Base-by-base conservation (phyloP, 2,888 invertebrate genomes). In the Drosophila rellima region DNA sequence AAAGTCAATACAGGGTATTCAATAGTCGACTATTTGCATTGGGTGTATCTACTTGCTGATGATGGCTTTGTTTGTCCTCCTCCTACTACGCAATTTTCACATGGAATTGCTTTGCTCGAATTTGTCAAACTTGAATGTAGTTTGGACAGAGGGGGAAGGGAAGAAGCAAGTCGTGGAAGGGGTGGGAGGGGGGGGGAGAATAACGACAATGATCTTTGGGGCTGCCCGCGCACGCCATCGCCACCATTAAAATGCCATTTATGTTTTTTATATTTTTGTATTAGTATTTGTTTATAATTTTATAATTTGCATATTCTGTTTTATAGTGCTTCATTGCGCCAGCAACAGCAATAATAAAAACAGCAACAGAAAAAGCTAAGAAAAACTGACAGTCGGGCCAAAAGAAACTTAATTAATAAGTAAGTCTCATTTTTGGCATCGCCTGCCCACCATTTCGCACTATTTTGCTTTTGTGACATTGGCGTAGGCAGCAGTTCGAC, bases 361-460 rank as follows among this genome's bases (percentile, higher is more conserved):
- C 33, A 63, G 26, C 42, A 70, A 54, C 37, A 72, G 20, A 31
- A 40, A 42, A 5, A 54, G 18, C 37, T 42, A 26, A 15, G 10
- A 29, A 61, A 52, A 68, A 75, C 76, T 71, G 74, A 62, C 65
- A 62, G 70, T 23, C 44, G 37, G 51, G 10, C 67, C 59, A 66
- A 69, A 81, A 76, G 74, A 82, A 81, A 83, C 85, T 82, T 85
- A 82, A 85, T 84, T 84, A 84, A 85, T 84, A 84, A 85, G 85
- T 84, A 84, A 85, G 85, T 72, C 83, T 81, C 80, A 73, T 75
- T 83, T 78, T 85, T 80, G 81, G 80, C 70, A 70, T 54, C 42
- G 78, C 37, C 80, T 85, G 83, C 83, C 85, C 85, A 85, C 83
- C 69, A 72, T 69, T 83, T 84, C 83, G 85, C 83, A 84, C 83